Evolutionary conservation across 1,140 invertebrate species (phyloP).

Genomic region (Trichonephila clavata): DNA sequence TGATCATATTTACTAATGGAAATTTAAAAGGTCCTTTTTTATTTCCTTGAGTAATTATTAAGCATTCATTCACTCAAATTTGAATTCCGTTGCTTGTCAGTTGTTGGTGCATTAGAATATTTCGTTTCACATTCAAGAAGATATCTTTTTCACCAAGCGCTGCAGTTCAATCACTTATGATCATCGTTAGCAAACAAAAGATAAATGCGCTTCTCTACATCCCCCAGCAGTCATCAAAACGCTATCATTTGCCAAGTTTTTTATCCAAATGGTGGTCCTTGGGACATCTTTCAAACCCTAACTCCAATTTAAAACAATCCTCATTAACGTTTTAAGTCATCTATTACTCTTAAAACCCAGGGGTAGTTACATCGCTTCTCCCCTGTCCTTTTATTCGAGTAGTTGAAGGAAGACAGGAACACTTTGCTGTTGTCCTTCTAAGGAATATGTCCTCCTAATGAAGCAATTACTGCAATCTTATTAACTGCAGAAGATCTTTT

Average conservation of each 20-base stretch:
- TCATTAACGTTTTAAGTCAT: slow-evolving; percentile 53
- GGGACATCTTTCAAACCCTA: neutral
- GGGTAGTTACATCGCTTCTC: neutral
- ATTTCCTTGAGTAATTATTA: too few species aligned
- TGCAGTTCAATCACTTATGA: neutral
- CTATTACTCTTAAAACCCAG: slow-evolving; percentile 29
- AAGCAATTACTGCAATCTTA: slow-evolving; percentile 49
- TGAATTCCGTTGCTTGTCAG: neutral
- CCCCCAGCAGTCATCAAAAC: slow-evolving; percentile 27
- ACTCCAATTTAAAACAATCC: slow-evolving; percentile 54
- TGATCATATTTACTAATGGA: too few species aligned
- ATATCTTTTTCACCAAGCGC: neutral
- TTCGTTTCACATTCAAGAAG: neutral
- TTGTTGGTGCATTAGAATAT: neutral
- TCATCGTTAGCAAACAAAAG: neutral
- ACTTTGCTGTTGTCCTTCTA: neutral
- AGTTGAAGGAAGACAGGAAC: neutral
- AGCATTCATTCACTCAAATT: too few species aligned
- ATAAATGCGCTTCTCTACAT: neutral
- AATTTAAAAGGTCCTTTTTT: too few species aligned
- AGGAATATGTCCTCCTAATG: slow-evolving; percentile 37
- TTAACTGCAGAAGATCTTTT: slow-evolving; percentile 42
- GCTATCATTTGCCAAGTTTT: neutral
- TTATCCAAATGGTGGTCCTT: neutral
- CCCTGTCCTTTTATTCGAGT: slow-evolving; percentile 4